Conservation (phyloP, 1,140 invertebrate species). For the Choristoneura fumiferana region DNA sequence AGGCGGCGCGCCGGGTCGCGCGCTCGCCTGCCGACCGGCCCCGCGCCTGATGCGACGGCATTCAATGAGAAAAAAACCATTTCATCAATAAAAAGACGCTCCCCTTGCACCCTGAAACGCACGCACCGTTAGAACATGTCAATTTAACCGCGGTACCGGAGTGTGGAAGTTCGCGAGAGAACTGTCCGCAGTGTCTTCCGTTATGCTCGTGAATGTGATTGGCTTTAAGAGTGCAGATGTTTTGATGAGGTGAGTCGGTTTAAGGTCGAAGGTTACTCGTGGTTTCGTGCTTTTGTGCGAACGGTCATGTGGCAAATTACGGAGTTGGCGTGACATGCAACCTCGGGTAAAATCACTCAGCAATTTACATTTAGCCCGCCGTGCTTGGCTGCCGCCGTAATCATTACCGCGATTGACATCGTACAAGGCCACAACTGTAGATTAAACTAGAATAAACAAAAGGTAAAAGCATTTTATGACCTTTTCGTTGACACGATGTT, state of each 20-base stretch:
- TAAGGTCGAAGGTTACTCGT: conserved; percentile 62
- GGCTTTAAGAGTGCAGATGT: conserved; percentile 59
- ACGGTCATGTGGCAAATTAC: conserved; percentile 43
- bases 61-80: conserved; percentile 26
- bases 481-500: no score
- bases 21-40: conserved; percentile 62
- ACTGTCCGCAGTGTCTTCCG: conserved; percentile 63
- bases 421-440: background rate
- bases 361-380: conserved; percentile 28
- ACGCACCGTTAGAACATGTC: conserved; percentile 52
- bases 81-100: conserved; percentile 66
- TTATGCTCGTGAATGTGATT: conserved; percentile 43
- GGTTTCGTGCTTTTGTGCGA: conserved; percentile 38
- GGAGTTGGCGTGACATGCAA: conserved; percentile 43
- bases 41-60: conserved; percentile 27
- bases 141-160: conserved; percentile 48
- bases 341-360: conserved; percentile 31
- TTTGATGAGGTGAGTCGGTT: conserved; percentile 68
- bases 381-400: conserved; percentile 11
- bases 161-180: conserved; percentile 27
- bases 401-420: conserved; percentile 1
- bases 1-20: conserved; percentile 73
- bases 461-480: background rate
- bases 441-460: conserved; percentile 18
- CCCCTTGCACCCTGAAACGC: conserved; percentile 33